Conservation (phyloP, 2,888 invertebrate genomes). For the Chromoteleia sp. region DNA sequence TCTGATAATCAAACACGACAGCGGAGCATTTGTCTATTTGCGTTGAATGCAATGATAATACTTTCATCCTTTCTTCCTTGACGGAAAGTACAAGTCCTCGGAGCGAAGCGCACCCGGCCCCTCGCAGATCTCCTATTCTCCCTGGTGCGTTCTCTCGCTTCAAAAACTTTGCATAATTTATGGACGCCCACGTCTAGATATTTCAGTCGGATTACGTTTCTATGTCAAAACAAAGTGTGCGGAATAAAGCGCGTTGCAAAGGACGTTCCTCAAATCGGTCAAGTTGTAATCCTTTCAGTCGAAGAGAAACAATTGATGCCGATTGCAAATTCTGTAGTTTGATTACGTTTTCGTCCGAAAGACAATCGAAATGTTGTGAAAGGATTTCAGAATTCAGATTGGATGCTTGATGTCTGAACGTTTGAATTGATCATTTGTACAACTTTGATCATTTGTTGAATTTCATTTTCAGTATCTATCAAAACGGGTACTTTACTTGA, state of each 20-base stretch:
- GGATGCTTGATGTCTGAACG: not conserved
- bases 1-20: constrained; percentile 61
- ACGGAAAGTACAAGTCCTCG: constrained; percentile 55
- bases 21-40: constrained; percentile 65
- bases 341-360: constrained; percentile 8
- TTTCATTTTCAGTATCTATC: not conserved
- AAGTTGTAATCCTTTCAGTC: constrained; percentile 35
- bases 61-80: constrained; percentile 57
- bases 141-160: constrained; percentile 20
- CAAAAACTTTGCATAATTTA: constrained; percentile 69
- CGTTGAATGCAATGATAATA: constrained; percentile 66
- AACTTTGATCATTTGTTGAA: not conserved
- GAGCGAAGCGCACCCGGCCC: constrained; percentile 21
- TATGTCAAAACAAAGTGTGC: constrained; percentile 60
- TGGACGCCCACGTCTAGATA: constrained; percentile 67
- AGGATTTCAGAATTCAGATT: constrained; percentile 3
- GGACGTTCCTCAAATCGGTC: constrained; percentile 31
- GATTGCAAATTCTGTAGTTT: not conserved
- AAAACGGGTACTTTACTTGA: not conserved
- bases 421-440: not conserved
- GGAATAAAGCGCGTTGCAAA: constrained; percentile 20
- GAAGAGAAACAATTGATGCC: constrained; percentile 13
- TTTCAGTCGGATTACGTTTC: constrained; percentile 60
- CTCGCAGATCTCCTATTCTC: constrained; percentile 20
- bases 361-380: constrained; percentile 10